A percentile compares a stretch with the other conserved stretches of the same genome.
Conservation (phyloP, 2,888 invertebrate genomes). For the Epirrita christyi region DNA sequence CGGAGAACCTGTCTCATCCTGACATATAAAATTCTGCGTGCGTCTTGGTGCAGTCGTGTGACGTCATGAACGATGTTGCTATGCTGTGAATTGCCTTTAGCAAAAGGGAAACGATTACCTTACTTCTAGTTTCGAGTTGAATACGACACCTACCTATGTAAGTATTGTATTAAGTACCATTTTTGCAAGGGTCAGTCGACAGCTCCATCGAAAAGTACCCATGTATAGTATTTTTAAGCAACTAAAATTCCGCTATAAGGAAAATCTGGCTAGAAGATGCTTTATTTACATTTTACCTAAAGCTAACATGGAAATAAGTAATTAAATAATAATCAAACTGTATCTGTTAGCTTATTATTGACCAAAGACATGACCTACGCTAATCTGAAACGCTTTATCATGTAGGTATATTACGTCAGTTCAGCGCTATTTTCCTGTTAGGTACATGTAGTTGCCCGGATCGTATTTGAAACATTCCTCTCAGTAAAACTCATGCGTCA, state of each 20-base stretch:
- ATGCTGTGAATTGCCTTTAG: slow-evolving; percentile 7
- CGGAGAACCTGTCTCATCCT: slow-evolving; percentile 61
- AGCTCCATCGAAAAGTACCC: too few relatives aligned
- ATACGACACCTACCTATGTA: too few relatives aligned
- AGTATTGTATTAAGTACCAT: too few relatives aligned
- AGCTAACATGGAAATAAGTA: not conserved
- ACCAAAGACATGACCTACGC: slow-evolving; percentile 36
- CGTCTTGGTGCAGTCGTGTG: slow-evolving; percentile 51
- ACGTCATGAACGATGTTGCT: slow-evolving; percentile 57
- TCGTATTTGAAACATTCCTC: slow-evolving; percentile 23
- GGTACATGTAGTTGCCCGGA: slow-evolving; percentile 15
- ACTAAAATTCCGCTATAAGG: too few relatives aligned
- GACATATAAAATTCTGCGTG: slow-evolving; percentile 42
- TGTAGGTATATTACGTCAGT: slow-evolving; percentile 24
- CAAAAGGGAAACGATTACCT: slow-evolving; percentile 6
- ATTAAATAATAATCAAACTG: not conserved
- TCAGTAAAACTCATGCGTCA: slow-evolving; percentile 18
- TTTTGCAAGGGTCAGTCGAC: too few relatives aligned
- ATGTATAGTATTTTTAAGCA: too few relatives aligned
- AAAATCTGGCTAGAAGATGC: too few relatives aligned
- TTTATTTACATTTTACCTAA: too few relatives aligned
- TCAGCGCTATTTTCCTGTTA: slow-evolving; percentile 36
- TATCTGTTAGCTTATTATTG: not conserved
- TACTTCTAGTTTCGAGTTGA: slow-evolving; percentile 2
- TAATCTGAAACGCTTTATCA: slow-evolving; percentile 30